Conservation (phyloP, 2,797 vertebrate genomes). For the Clarias laeviceps region DNA sequence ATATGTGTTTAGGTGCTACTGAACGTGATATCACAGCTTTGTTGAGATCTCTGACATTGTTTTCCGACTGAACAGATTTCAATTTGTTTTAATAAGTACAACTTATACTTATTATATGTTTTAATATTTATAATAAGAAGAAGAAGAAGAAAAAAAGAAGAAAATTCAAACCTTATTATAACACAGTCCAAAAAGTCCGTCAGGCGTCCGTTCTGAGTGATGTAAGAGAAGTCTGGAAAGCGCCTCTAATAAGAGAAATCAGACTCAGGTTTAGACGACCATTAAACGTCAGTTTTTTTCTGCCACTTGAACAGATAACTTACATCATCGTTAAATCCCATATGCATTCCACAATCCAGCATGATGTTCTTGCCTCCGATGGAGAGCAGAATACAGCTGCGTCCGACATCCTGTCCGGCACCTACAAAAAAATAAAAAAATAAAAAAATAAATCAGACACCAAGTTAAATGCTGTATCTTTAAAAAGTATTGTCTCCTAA, state of each 20-base stretch:
- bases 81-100: neutral
- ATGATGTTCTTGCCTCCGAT: slow-evolving; percentile 97
- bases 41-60: too few relatives aligned
- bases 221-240: slow-evolving; percentile 96
- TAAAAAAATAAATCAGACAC: neutral
- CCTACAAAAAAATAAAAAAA: slow-evolving; percentile 71
- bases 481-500: neutral
- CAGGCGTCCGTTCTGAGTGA: slow-evolving; percentile 91
- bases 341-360: slow-evolving; percentile 99
- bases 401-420: slow-evolving; percentile 96
- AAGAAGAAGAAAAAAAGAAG: neutral
- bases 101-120: too few relatives aligned
- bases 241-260: slow-evolving; percentile 79
- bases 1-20: neutral
- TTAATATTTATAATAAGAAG: neutral
- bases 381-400: slow-evolving; percentile 97
- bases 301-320: slow-evolving; percentile 52
- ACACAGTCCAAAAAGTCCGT: slow-evolving; percentile 97
- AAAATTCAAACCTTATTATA: slow-evolving; percentile 89
- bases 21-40: neutral
- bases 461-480: neutral
- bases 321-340: slow-evolving; percentile 97
- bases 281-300: neutral
- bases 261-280: neutral
- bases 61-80: too few relatives aligned